Base-by-base conservation (phyloP, 2,113 vertebrate genomes). In the Nerophis ophidion region DNA sequence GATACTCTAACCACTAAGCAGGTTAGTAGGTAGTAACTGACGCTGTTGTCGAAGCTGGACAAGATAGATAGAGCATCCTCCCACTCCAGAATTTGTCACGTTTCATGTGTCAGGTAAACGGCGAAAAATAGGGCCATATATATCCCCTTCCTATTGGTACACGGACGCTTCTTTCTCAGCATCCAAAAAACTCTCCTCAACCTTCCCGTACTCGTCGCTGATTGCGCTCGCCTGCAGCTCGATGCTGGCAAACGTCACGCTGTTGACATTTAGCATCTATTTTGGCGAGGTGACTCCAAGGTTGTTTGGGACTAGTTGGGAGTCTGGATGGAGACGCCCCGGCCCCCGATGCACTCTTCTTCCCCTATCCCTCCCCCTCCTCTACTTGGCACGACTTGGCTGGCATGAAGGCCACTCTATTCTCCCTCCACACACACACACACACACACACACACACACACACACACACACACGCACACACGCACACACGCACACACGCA, bases 251-350 rank as follows among this genome's bases (percentile, higher is more conserved):
- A 61, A 75, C 79, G 61, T 74, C 57, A 52, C 4, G 12, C 68
- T 71, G 73, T 82, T 85, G 87, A 85, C 84, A 85, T 87, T 86
- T 81, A 76, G 66, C 80, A 68, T 86, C 80, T 80, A 63, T 79
- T 83, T 79, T 84, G 81, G 84, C 83, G 82, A 83, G 81, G 83
- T 84, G 78, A 83, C 77, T 66, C 65, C 64, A 82, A 82, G 84
- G 80, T 77, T 76, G 72, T 75, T 72, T 70, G 65, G 78, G 77
- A 87, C 84, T 87, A 83, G 85, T 86, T 80, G 83, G 79, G 78
- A 81, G 54, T 40, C 52, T 64, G n/a, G 2, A 12, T 44, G 40
- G 40, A 44, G 26, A 26, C 26, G 26, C 26, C 40, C 40, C 10
- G 40, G 10, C 10, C 40, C 40, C 38, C 26, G 3, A 26, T 26